Base-by-base conservation (phyloP, 2,888 invertebrate genomes). In the Macropis europaea region DNA sequence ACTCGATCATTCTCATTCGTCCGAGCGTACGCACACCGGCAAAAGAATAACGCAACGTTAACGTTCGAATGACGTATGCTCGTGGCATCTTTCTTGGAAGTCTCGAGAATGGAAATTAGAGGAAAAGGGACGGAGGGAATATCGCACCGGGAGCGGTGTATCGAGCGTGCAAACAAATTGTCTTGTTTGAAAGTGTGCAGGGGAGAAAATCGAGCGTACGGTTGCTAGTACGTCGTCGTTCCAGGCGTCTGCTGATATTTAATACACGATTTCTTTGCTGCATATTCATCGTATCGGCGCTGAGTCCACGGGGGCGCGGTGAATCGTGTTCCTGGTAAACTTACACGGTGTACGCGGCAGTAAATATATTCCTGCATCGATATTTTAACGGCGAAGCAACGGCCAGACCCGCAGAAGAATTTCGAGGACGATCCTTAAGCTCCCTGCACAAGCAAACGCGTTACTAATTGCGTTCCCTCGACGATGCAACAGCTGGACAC, bases 131-230 rank as follows among this genome's bases (percentile, higher is more conserved):
- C 54, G 26, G 47, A 57, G 50, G 40, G 40, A 63, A 19, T 67
- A 47, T 61, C 81, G 83, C 85, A 84, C 83, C 84, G 76, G 82
- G 67, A 61, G 62, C 52, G 62, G 56, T 59, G 75, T 78, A 82
- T 83, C 80, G 76, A 81, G 63, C 75, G 73, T 60, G 69, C 79
- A 76, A 85, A 84, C 83, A 85, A 86, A 85, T 85, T 82, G 82
- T 84, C 79, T 81, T 83, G 79, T 83, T 82, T 81, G 79, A 80
- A 81, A 81, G 48, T n/a, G 66, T 71, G 71, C 54, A 59, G 70
- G 70, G 76, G 82, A 64, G 67, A 71, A 73, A 78, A 78, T 68
- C 42, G 38, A 54, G 53, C 38, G 40, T 54, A 62, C 66, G 61
- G 63, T 57, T 73, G 63, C 77, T 71, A 69, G 61, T 64, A 60